Conservation (phyloP, 2,888 invertebrate genomes). For the Hydropsyche betteni region DNA sequence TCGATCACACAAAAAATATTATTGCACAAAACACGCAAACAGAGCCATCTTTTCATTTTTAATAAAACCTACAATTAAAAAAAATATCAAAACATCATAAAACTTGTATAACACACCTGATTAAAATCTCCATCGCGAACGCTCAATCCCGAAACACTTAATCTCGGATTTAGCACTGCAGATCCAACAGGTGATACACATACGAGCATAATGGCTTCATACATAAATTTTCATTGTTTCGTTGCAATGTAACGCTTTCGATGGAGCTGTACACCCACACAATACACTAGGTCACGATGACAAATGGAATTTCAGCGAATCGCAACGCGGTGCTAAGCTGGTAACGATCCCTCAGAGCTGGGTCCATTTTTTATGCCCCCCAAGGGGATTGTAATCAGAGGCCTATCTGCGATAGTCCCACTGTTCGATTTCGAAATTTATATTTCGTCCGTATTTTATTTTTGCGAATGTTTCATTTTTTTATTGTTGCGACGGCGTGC, state of each 20-base stretch:
- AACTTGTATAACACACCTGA: no score
- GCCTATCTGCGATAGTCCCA: slow-evolving; percentile 36
- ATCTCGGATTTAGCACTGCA: not conserved
- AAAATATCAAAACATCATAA: no score
- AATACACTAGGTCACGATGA: slow-evolving; percentile 39
- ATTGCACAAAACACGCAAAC: no score
- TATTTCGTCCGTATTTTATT: not conserved
- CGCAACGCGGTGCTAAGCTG: slow-evolving; percentile 45
- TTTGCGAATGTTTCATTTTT: not conserved
- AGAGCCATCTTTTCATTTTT: no score
- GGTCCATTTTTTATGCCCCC: slow-evolving; percentile 32
- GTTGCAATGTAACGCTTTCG: not conserved
- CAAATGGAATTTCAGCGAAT: slow-evolving; percentile 44
- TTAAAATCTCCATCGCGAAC: no score
- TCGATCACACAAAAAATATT: no score
- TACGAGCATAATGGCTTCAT: not conserved
- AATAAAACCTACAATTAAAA: no score
- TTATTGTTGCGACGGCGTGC: no score
- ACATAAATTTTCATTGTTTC: not conserved
- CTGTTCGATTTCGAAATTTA: slow-evolving; percentile 23
- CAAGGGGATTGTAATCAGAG: slow-evolving; percentile 46
- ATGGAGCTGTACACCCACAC: not conserved
- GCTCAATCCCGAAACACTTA: no score
- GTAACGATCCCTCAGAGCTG: slow-evolving; percentile 43
- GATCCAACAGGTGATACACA: not conserved